Evolutionary conservation across 2,888 invertebrate species (phyloP).

Genomic region (Nomada hirtipes): DNA sequence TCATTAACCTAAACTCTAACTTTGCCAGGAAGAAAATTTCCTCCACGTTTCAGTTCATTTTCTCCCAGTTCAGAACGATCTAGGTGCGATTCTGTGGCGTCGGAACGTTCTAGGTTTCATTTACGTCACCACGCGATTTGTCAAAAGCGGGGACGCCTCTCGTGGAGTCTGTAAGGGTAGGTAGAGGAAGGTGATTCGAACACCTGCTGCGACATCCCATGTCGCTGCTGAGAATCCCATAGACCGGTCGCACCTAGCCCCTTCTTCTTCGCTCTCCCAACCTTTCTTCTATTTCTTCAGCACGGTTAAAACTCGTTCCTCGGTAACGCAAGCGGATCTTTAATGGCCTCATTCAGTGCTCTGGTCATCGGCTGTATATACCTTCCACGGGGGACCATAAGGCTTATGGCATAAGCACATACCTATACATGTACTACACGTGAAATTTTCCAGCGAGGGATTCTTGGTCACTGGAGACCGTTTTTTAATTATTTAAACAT

Average conservation of each 20-base stretch:
- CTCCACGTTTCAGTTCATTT: not conserved
- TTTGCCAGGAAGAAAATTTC: not conserved
- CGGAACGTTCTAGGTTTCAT: slow-evolving; percentile 9
- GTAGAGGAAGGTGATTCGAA: slow-evolving; percentile 37
- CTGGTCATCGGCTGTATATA: slow-evolving; percentile 42
- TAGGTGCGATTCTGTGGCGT: not conserved
- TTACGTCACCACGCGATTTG: slow-evolving; percentile 26
- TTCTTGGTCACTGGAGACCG: not conserved
- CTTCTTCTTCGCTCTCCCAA: slow-evolving; percentile 15
- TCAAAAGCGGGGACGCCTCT: not conserved
- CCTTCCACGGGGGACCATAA: slow-evolving; percentile 22
- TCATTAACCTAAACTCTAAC: not conserved
- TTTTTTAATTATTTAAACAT: too few relatives aligned
- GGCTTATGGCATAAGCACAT: slow-evolving; percentile 20
- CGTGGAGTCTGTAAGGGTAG: not conserved
- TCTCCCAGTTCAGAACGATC: not conserved
- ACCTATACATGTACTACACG: not conserved
- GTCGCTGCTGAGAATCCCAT: slow-evolving; percentile 56
- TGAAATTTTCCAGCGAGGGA: slow-evolving; percentile 2
- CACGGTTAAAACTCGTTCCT: slow-evolving; percentile 64
- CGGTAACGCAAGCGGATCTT: slow-evolving; percentile 62
- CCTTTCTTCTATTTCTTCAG: slow-evolving; percentile 57
- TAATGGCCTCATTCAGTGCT: slow-evolving; percentile 65
- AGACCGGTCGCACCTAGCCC: slow-evolving; percentile 57
- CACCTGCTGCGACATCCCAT: slow-evolving; percentile 62